Percentiles rank a stretch among this genome's conserved stretches.
Evolutionary conservation across 2,888 invertebrate species (phyloP).

Genomic region (Tortrix viridana): DNA sequence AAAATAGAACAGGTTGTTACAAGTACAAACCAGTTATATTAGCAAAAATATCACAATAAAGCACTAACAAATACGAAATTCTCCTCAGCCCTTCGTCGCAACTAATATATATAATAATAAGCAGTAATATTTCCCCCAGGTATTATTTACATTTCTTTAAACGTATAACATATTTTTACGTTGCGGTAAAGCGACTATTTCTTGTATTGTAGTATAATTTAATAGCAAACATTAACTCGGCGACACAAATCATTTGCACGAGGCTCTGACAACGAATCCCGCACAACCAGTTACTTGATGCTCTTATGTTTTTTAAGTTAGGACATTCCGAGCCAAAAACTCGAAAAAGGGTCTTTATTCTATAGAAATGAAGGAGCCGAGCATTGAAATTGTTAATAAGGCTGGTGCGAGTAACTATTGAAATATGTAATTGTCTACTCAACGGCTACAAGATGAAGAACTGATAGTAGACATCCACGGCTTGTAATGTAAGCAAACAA

Average conservation of each 20-base stretch:
- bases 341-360: too few species aligned
- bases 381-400: constrained; percentile 34
- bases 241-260: constrained; percentile 51
- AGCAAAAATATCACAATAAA: neutral
- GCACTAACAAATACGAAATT: constrained; percentile 17
- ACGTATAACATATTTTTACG: constrained; percentile 44
- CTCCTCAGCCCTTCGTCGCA: constrained; percentile 16
- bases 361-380: constrained; percentile 1
- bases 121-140: constrained; percentile 7
- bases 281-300: constrained; percentile 46
- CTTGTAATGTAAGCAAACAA: constrained; percentile 54
- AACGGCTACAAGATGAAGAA: neutral
- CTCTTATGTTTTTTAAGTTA: constrained; percentile 44
- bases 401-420: constrained; percentile 45
- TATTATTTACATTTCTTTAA: constrained; percentile 28
- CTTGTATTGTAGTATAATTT: constrained; percentile 49
- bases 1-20: too few species aligned
- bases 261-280: constrained; percentile 43
- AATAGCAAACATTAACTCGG: constrained; percentile 48
- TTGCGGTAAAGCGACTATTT: constrained; percentile 41
- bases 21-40: too few species aligned
- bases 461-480: constrained; percentile 44
- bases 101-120: too few species aligned
- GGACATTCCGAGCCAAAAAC: too few species aligned
- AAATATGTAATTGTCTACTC: constrained; percentile 36